Base-by-base conservation (phyloP, 37 sponge, comb jelly and placozoan genomes). In the Trichoplax adhaerens region DNA sequence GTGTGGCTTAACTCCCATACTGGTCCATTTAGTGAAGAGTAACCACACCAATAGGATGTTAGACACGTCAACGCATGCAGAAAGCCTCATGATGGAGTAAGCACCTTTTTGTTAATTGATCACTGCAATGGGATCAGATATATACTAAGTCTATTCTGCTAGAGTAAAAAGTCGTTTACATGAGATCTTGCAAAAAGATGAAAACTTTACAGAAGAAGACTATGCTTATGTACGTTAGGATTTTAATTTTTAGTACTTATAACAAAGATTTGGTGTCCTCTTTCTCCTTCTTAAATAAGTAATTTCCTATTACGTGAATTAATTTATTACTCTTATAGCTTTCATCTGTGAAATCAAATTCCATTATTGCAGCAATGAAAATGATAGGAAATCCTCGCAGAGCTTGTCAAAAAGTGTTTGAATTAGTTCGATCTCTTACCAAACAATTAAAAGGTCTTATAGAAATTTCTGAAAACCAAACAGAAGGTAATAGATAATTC, bases 41-140 rank as follows among this genome's bases (percentile, higher is more conserved):
- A 85, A 94, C 79, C 80, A 94, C 53, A 77, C 89, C 12, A 85
- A 91, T 10, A 80, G 80, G 54, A 81, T 89, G 74, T 82, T 89
- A 57, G 95, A 94, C 79, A 79, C 79, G 5, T 81, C 88, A 0
- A 79, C 76, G 54, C 76, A 71, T 54, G 90, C 82, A 6, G 77
- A 72, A 29, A 74, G 70, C 5, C 69, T 81, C 61, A 84, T 90
- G 72, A 71, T 69, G 1, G 74, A 62, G 89, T 81, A 54, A 57
- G 77, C 12, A 79, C 53, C 46, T n/a, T 47, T 77, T 52, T 58
- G 8, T 29, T 29, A 29, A 29, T 29, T 29, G 29, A 29, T 29
- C 29, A 29, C 29, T 29, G 29, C 29, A 29, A 29, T 29, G 29
- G 29, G 29, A 3, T 54, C 10, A 55, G 48, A 71, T 55, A n/a